A percentile compares a stretch with the other conserved stretches of the same genome.
Conservation (phyloP, 2,113 vertebrate species). For the Rousettus leschenaultii region DNA sequence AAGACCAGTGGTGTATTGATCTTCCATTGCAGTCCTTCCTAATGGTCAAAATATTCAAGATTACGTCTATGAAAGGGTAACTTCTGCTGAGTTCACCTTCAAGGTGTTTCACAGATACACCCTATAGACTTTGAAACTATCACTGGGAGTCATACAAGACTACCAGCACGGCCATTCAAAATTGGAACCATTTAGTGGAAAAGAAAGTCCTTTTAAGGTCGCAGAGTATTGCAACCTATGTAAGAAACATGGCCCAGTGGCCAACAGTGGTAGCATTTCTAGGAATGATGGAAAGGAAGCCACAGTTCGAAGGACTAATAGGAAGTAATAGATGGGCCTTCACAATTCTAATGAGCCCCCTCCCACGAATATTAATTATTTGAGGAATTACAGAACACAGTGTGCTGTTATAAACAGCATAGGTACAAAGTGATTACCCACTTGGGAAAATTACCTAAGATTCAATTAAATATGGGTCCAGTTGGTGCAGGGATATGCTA, state of each 20-base stretch:
- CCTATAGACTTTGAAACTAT: neutral
- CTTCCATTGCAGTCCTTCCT: neutral
- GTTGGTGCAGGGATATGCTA: neutral
- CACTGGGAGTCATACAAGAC: neutral
- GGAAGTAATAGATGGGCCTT: neutral
- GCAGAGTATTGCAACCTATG: neutral
- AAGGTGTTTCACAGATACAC: neutral
- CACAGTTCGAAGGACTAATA: neutral
- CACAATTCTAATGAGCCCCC: neutral
- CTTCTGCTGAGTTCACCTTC: neutral
- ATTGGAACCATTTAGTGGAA: neutral
- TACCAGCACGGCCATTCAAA: neutral
- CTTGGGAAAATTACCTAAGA: neutral
- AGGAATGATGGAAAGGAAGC: neutral
- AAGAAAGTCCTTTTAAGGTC: neutral
- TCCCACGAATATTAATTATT: slow-evolving; percentile 14
- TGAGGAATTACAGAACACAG: neutral
- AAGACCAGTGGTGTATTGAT: neutral
- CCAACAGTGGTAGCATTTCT: neutral
- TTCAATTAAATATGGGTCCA: neutral
- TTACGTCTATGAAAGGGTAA: neutral
- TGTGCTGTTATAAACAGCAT: neutral
- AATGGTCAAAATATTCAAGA: neutral
- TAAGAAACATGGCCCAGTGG: neutral
- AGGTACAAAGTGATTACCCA: neutral